These are phyloP conservation scores for Sinopyrophorus schimmeli DNA, from an alignment of 2,888 invertebrate genomes.

Conservation along the genomic window DNA sequence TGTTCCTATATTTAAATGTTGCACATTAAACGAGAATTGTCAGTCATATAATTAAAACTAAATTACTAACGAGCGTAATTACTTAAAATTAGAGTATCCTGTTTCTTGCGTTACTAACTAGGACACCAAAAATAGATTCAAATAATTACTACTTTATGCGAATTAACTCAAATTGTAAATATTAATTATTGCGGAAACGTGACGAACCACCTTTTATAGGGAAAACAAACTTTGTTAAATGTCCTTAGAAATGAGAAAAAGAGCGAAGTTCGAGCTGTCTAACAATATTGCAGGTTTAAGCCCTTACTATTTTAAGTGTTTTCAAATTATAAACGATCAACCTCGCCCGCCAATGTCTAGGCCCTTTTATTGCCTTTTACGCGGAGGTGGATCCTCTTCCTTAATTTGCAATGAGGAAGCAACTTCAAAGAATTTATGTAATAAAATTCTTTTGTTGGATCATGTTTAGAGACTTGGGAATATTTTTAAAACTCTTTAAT, in stretches of 20 bases:
- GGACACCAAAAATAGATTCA: no score
- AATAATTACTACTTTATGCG: no score
- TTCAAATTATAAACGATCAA: neutral
- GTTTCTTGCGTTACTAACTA: no score
- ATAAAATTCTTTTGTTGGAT: slow-evolving; percentile 10
- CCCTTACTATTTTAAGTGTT: neutral
- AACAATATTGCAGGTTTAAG: neutral
- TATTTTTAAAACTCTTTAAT: slow-evolving; percentile 7
- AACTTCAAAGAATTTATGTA: slow-evolving; percentile 15
- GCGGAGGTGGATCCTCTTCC: neutral
- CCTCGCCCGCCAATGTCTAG: slow-evolving; percentile 4
- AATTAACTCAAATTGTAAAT: no score
- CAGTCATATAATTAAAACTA: slow-evolving; percentile 6
- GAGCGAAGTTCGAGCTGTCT: neutral
- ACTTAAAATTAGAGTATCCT: slow-evolving; percentile 8
- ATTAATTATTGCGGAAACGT: no score
- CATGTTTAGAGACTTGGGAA: slow-evolving; percentile 6
- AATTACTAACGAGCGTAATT: slow-evolving; percentile 5
- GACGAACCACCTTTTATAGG: no score
- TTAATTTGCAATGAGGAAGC: slow-evolving; percentile 5
- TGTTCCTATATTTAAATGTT: no score
- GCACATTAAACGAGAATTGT: no score
- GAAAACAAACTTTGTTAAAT: no score
- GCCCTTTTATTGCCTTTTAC: neutral
- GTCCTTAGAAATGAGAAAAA: no score